Percentiles rank a stretch among this genome's conserved stretches.
Conservation (phyloP, 2,113 vertebrate genomes). For the Eleginops maclovinus region DNA sequence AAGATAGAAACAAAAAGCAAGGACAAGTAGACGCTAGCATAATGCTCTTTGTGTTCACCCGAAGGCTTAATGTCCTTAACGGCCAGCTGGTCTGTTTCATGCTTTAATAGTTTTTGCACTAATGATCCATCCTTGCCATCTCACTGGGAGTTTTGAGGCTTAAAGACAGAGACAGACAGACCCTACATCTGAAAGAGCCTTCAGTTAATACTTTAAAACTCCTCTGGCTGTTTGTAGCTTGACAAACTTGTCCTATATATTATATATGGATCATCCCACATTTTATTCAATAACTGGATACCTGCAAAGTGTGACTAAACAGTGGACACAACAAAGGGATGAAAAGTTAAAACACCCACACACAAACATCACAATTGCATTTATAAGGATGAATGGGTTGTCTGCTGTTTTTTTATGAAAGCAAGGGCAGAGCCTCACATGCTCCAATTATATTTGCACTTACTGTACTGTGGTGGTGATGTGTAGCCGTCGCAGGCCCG, state of each 20-base stretch:
- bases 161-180: conserved; percentile 21
- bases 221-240: neutral
- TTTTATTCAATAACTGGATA: neutral
- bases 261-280: conserved; percentile 2
- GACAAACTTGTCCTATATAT: neutral
- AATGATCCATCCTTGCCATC: conserved; percentile 30
- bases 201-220: conserved; percentile 2
- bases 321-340: neutral
- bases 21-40: conserved; percentile 13
- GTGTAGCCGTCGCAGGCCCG: conserved; percentile 89
- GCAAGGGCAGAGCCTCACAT: neutral
- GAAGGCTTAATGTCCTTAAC: conserved; percentile 36
- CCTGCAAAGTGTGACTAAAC: neutral
- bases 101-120: conserved; percentile 47
- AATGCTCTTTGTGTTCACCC: conserved; percentile 22
- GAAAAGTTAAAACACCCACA: neutral
- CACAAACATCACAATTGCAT: neutral
- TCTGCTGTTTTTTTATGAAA: neutral
- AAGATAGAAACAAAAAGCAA: neutral
- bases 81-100: conserved; percentile 49
- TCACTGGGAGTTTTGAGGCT: conserved; percentile 31
- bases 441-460: conserved; percentile 28
- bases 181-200: conserved; percentile 1
- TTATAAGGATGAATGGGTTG: neutral
- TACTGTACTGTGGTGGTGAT: conserved; percentile 94